These are phyloP conservation scores for Apamea crenata DNA, from an alignment of 2,888 invertebrate species.

Conservation along the genomic window DNA sequence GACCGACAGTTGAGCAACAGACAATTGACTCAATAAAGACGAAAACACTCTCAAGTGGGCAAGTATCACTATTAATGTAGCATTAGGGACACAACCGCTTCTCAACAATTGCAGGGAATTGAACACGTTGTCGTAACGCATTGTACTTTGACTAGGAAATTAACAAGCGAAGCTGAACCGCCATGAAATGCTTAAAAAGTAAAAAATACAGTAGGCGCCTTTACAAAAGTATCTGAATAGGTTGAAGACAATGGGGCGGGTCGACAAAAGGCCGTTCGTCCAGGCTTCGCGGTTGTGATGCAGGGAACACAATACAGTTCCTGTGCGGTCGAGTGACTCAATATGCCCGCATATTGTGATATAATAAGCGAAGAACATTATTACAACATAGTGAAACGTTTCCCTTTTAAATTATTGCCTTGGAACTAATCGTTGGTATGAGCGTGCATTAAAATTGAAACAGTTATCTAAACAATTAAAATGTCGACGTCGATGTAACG, in stretches of 20 bases:
- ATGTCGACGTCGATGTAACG: conserved; percentile 36
- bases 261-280: conserved; percentile 83
- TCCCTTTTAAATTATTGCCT: conserved; percentile 60
- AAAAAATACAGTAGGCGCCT: conserved; percentile 75
- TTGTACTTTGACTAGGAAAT: conserved; percentile 69
- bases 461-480: conserved; percentile 61
- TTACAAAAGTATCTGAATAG: conserved; percentile 82
- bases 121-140: conserved; percentile 67
- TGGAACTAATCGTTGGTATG: conserved; percentile 34
- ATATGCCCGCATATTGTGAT: conserved; percentile 80
- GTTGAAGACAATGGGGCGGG: conserved; percentile 82
- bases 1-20: conserved; percentile 82
- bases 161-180: conserved; percentile 71
- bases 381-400: conserved; percentile 60
- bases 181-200: conserved; percentile 74
- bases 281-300: conserved; percentile 80
- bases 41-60: conserved; percentile 83
- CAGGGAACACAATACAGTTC: conserved; percentile 83
- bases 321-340: conserved; percentile 85
- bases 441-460: conserved; percentile 50
- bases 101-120: conserved; percentile 72
- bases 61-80: conserved; percentile 82
- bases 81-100: conserved; percentile 77
- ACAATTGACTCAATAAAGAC: conserved; percentile 87
- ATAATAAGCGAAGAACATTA: conserved; percentile 68